Evolutionary conservation across 2,888 invertebrate species (phyloP), one percentile per base, ranked within the genome.

Genomic region (Erebia aethiops): DNA sequence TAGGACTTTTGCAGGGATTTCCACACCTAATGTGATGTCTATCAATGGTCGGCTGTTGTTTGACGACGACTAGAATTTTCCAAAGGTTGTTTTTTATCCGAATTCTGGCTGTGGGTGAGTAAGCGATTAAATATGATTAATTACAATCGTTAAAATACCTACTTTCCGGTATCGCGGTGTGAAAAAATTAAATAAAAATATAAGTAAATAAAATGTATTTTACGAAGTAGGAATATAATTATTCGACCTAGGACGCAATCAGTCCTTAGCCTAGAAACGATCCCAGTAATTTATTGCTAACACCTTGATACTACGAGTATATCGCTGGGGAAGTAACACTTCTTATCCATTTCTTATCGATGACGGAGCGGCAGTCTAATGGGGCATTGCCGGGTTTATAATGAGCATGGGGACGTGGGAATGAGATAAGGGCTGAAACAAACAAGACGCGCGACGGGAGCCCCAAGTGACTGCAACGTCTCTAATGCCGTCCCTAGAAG

Each of bases 331-430:
- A 72, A 58, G 70, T 61, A 66, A 57, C 70, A 56, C 57, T 63
- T 67, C 69, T 71, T 73, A 73, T 69, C 71, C 70, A 56, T 52
- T 63, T 67, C 69, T 71, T 73, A 73, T 69, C 71, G 67, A 71
- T 66, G 69, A 54, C 46, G 63, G 67, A 52, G 63, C 62, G 68
- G 62, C 46, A 46, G 66, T 71, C 54, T 71, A 73, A 73, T 71
- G 73, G 66, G 52, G 63, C 65, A 70, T 71, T 57, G 73, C 58
- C 68, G 73, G 65, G 69, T 64, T 66, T 64, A 49, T 64, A 61
- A 71, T 65, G 69, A 61, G 69, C 69, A 57, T 56, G 41, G 61
- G 69, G 62, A 62, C 71, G 62, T 71, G 73, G 66, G 65, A 73
- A 73, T 18, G 21, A 68, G 56, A 35, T 71, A 46, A 46, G 13